Evolutionary conservation across 2,888 invertebrate genomes (phyloP).

Genomic region (Hemaris fuciformis): DNA sequence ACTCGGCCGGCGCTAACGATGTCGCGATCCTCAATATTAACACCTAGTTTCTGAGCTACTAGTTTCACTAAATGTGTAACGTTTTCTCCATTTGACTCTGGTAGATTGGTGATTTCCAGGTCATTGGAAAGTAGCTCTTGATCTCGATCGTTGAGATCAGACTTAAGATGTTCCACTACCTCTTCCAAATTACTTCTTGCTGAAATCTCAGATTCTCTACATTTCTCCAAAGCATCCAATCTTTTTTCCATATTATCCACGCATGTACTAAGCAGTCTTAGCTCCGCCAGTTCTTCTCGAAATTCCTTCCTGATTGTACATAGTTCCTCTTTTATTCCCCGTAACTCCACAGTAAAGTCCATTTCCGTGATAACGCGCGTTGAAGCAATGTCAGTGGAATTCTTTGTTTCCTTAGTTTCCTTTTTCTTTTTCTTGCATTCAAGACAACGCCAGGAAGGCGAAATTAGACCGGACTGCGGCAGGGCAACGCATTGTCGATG

Average conservation of each 20-base stretch:
- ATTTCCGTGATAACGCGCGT: background rate
- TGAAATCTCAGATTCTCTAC: too few relatives aligned
- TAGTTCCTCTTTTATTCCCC: too few relatives aligned
- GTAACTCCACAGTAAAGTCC: background rate
- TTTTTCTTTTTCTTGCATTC: background rate
- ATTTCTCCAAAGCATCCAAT: background rate
- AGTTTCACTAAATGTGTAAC: background rate
- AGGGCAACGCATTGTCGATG: background rate
- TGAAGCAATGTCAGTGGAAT: background rate
- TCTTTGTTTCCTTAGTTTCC: background rate
- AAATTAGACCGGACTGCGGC: background rate
- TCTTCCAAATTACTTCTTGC: background rate
- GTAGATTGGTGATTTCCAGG: constrained; percentile 11
- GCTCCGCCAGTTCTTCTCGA: too few relatives aligned
- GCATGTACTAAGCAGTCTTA: background rate
- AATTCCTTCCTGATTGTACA: background rate
- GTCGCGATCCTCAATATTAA: background rate
- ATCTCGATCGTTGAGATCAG: too few relatives aligned
- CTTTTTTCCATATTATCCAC: background rate
- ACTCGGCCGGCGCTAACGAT: constrained; percentile 12
- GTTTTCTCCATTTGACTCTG: constrained; percentile 10
- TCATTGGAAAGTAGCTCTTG: constrained; percentile 11
- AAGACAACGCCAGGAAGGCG: background rate
- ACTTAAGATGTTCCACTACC: background rate
- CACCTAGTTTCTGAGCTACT: constrained; percentile 8